These are phyloP conservation scores for Mellivora capensis DNA, from an alignment of 2,113 vertebrate species.

Conservation along the genomic window DNA sequence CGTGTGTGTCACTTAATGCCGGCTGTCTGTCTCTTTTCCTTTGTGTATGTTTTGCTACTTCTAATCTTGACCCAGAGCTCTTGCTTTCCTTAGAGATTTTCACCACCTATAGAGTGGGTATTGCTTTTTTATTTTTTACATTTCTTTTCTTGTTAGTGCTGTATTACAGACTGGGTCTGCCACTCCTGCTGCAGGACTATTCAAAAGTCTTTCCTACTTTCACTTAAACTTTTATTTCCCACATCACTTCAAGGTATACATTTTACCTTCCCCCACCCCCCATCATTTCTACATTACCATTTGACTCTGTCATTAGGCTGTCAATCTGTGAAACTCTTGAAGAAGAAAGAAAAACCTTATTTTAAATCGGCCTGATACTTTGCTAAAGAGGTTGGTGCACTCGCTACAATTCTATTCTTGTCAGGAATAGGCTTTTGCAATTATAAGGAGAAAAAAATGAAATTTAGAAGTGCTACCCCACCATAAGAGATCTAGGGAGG, in stretches of 20 bases:
- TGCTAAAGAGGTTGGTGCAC: slow-evolving; percentile 52
- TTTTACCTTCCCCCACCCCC: slow-evolving; percentile 21
- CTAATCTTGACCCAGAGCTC: not conserved
- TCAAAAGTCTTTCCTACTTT: slow-evolving; percentile 55
- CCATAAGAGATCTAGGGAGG: not conserved
- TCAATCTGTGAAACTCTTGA: slow-evolving; percentile 67
- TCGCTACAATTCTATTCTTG: slow-evolving; percentile 67
- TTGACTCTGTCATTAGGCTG: slow-evolving; percentile 71
- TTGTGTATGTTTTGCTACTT: not conserved
- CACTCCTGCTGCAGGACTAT: slow-evolving; percentile 38
- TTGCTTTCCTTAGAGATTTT: slow-evolving; percentile 19
- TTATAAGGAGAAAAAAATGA: slow-evolving; percentile 51
- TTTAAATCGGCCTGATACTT: slow-evolving; percentile 65
- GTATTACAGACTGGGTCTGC: not conserved
- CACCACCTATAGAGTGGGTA: not conserved
- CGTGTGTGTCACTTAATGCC: not conserved
- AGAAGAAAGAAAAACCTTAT: slow-evolving; percentile 67
- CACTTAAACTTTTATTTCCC: slow-evolving; percentile 61
- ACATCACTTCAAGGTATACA: slow-evolving; percentile 64
- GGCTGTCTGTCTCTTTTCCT: not conserved
- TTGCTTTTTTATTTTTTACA: not conserved
- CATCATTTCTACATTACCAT: slow-evolving; percentile 67
- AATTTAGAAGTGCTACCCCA: slow-evolving; percentile 50
- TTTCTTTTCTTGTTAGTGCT: slow-evolving; percentile 8
- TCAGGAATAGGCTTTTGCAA: slow-evolving; percentile 69